phyloP scores from a whole-genome alignment of 2,888 invertebrate species.

The Ornithoptera priamus region DNA sequence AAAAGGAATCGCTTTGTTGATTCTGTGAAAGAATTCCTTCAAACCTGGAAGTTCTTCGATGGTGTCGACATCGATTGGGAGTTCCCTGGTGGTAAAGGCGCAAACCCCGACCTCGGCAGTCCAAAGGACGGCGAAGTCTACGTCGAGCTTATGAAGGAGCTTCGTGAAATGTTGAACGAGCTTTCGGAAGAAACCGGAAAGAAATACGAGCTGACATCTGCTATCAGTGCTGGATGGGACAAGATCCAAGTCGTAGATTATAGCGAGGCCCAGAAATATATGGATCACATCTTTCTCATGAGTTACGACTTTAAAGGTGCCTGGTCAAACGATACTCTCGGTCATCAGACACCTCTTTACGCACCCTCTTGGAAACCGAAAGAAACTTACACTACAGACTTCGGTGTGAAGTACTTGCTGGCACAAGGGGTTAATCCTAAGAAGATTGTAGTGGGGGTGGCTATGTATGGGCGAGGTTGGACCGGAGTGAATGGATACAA shows the following conservation, averaged over 20 bases:
- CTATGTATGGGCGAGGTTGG: conserved; percentile 76
- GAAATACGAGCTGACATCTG: conserved; percentile 73
- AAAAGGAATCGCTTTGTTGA: conserved; percentile 69
- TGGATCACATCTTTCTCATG: conserved; percentile 76
- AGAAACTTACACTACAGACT: conserved; percentile 75
- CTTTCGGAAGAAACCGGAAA: conserved; percentile 64
- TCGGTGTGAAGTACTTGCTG: conserved; percentile 66
- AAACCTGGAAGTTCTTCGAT: conserved; percentile 76
- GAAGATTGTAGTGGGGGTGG: conserved; percentile 72
- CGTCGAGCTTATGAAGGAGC: conserved; percentile 66
- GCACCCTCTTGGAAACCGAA: conserved; percentile 70
- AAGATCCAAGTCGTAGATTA: conserved; percentile 75
- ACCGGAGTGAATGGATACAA: conserved; percentile 66
- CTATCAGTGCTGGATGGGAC: conserved; percentile 76
- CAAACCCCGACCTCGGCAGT: conserved; percentile 68
- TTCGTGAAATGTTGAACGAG: conserved; percentile 69
- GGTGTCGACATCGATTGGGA: conserved; percentile 77
- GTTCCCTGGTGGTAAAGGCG: conserved; percentile 76
- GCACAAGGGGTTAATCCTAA: conserved; percentile 72
- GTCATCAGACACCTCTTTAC: conserved; percentile 67
- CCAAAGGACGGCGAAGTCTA: conserved; percentile 69
- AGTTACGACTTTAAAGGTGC: conserved; percentile 76
- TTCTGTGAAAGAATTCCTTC: conserved; percentile 71
- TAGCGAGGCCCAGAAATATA: conserved; percentile 68
- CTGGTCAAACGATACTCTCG: conserved; percentile 72